Evolutionary conservation across 2,113 vertebrate species (phyloP).

Genomic region (Drymodes brunneopygia): DNA sequence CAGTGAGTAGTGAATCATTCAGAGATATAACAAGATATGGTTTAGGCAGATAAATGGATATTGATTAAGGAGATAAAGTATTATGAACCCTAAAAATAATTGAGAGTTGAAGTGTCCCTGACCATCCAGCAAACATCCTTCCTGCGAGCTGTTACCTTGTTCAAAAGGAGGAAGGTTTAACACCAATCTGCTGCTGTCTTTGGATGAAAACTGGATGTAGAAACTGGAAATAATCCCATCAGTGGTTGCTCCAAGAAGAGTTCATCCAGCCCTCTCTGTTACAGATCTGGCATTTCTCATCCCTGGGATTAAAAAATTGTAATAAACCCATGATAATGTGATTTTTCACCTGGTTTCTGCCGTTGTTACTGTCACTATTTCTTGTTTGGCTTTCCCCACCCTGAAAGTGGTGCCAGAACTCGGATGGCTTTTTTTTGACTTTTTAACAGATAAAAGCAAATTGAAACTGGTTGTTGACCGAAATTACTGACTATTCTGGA

Average conservation of each 20-base stretch:
- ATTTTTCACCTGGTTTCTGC: neutral
- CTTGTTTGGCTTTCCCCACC: neutral
- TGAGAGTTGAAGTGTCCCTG: neutral
- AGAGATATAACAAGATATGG: neutral
- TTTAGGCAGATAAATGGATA: neutral
- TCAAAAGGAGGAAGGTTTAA: neutral
- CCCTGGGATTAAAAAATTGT: neutral
- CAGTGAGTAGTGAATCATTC: neutral
- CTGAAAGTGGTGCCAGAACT: neutral
- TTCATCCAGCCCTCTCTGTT: neutral
- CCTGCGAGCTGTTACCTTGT: rapidly evolving
- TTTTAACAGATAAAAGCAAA: neutral
- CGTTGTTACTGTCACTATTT: neutral
- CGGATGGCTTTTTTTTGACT: neutral
- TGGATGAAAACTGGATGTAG: neutral
- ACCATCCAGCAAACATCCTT: neutral
- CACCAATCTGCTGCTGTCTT: neutral
- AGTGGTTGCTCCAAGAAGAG: neutral
- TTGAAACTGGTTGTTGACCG: neutral
- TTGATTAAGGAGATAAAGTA: neutral
- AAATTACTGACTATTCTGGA: neutral
- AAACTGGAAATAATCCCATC: neutral
- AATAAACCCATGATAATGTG: neutral
- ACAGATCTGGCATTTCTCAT: neutral
- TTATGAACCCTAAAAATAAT: neutral